Evolutionary conservation across 1,140 invertebrate genomes (phyloP), one percentile per base, ranked within the genome.

Genomic region (Temnothorax nylanderi): DNA sequence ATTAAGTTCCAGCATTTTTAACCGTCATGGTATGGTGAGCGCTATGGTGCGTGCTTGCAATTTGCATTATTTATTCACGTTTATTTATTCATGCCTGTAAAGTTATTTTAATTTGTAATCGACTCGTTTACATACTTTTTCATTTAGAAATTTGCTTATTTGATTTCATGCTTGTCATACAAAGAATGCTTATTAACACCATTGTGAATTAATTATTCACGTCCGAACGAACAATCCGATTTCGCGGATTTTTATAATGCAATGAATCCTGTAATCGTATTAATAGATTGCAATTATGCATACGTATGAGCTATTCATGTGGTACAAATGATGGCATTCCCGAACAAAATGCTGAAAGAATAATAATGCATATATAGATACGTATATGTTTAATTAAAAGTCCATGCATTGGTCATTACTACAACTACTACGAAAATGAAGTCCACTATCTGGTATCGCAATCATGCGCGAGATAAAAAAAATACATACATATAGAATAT

Each of bases 91-190:
- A 11, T 18, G 11, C 8, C 16, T 44, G n/a, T 16, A 16, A 69
- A 71, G 71, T 81, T 71, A 41, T 41, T 71, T 81, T 81, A 54
- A 81, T 81, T 41, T 37, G 26, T 18, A 37, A 56, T 56, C 41
- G 3, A 26, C 54, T 26, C n/a, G 32, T 47, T 60, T 41, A 21
- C 32, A 37, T 11, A 1, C 7, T 82, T 58, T 74, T 32, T 18
- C 8, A 60, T 60, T 60, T 26, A 41, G 10, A 58, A 13, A 18
- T 41, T 69, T 56, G 67, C 16, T 74, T 56, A 58, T 82, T 72
- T 44, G 26, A 82, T 72, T 56, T 78, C 26, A 56, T 49, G 32
- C 47, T 37, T 34, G 3, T 0, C 41, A 21, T 13, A 32, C 4
- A 58, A 34, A 82, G 13, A 58, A 82, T 72, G 18, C 13, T 72